phyloP scores from a whole-genome alignment of 2,888 invertebrate genomes.

The Cotesia congregata region DNA sequence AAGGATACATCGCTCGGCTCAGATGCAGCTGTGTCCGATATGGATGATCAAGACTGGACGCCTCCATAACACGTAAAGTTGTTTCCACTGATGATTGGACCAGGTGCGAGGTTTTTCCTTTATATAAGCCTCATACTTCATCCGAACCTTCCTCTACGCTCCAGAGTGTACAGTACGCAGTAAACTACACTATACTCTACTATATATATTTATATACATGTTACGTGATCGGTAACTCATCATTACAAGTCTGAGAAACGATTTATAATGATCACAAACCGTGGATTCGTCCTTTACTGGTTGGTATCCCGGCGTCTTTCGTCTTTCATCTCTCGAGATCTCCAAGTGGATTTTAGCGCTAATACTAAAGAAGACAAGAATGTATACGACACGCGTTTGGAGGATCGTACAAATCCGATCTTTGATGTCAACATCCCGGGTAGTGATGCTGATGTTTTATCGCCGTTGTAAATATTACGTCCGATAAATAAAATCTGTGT shows the following conservation, averaged over 20 bases:
- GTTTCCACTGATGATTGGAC: constrained; percentile 28
- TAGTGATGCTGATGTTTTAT: constrained; percentile 29
- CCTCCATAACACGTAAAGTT: constrained; percentile 28
- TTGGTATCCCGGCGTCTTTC: neutral
- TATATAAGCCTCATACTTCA: neutral
- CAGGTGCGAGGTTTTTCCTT: constrained; percentile 23
- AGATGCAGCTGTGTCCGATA: constrained; percentile 14
- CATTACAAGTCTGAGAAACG: constrained; percentile 17
- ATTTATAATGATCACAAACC: constrained; percentile 27
- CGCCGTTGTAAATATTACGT: constrained; percentile 23
- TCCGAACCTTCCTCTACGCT: neutral
- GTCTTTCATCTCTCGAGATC: neutral
- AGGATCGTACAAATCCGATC: constrained; percentile 17
- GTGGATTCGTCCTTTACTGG: constrained; percentile 18
- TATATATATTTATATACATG: constrained; percentile 5
- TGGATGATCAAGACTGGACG: constrained; percentile 23
- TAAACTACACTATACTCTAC: neutral
- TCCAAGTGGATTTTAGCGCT: neutral
- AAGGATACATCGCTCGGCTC: constrained; percentile 6
- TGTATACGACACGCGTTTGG: neutral
- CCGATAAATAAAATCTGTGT: constrained; percentile 32
- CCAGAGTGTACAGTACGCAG: neutral
- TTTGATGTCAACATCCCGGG: constrained; percentile 32
- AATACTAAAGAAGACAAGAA: constrained; percentile 12
- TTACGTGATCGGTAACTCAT: constrained; percentile 25